Evolutionary conservation across 1,140 invertebrate genomes (phyloP).

Genomic region (Oppia nitens): DNA sequence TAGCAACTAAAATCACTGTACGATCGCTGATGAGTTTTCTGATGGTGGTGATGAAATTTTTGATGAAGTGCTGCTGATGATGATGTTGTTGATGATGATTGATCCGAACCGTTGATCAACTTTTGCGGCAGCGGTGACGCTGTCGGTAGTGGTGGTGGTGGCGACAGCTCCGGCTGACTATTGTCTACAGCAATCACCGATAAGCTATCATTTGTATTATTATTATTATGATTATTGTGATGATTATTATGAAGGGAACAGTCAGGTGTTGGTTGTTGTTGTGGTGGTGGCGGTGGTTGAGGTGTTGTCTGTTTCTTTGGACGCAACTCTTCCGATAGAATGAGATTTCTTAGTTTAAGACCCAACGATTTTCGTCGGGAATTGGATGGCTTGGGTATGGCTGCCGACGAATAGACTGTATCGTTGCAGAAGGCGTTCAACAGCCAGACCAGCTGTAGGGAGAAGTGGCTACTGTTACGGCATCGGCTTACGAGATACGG

Average conservation of each 20-base stretch:
- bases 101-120: neutral
- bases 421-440: slow-evolving; percentile 81
- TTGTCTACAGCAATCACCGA: neutral
- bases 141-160: neutral
- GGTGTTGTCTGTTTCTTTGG: neutral
- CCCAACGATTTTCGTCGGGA: slow-evolving; percentile 67
- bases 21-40: slow-evolving; percentile 66
- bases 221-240: too few species aligned
- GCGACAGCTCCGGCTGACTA: neutral
- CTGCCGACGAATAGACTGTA: slow-evolving; percentile 26
- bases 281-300: neutral
- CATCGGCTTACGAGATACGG: slow-evolving; percentile 83
- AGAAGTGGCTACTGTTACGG: slow-evolving; percentile 82
- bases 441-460: slow-evolving; percentile 84
- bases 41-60: neutral
- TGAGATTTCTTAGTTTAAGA: slow-evolving; percentile 67
- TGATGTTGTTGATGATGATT: neutral
- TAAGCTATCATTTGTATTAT: neutral
- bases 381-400: slow-evolving; percentile 28
- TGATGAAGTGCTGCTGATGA: neutral
- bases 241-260: too few species aligned
- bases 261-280: neutral
- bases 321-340: slow-evolving; percentile 60
- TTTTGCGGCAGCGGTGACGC: neutral
- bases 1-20: slow-evolving; percentile 75